Conservation (phyloP, 2,797 vertebrate species). For the Smutsia gigantea region DNA sequence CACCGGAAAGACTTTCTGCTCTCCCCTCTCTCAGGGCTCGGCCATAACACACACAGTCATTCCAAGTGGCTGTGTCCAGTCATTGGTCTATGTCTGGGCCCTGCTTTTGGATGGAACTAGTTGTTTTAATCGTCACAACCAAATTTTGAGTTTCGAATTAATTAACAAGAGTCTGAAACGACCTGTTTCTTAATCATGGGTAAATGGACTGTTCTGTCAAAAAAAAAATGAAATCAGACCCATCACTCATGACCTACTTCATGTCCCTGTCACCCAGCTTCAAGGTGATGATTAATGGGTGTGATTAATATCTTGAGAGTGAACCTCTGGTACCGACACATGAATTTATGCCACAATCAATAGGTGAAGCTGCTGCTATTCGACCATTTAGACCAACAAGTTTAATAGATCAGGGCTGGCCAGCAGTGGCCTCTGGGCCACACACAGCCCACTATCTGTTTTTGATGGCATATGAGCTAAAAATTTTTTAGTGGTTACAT, state of each 20-base stretch:
- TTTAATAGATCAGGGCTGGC: background rate
- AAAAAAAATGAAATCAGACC: background rate
- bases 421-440: background rate
- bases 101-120: background rate
- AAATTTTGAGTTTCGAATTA: conserved; percentile 44
- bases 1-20: too few species aligned
- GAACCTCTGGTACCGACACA: background rate
- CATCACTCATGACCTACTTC: background rate
- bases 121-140: conserved; percentile 47
- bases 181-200: conserved; percentile 16
- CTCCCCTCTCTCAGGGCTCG: background rate
- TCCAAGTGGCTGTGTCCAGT: too few species aligned
- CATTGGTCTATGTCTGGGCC: background rate
- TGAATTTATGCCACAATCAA: background rate
- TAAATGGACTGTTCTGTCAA: background rate
- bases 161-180: background rate
- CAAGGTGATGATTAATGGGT: background rate
- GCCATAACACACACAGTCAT: background rate
- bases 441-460: background rate
- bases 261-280: background rate
- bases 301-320: background rate
- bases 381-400: background rate
- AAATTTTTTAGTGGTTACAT: background rate
- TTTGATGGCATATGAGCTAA: background rate
- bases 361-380: background rate